Percentiles rank a stretch among this genome's conserved stretches.
These are phyloP conservation scores for Drosophila tani DNA, from an alignment of 1,140 invertebrate species.

Conservation along the genomic window DNA sequence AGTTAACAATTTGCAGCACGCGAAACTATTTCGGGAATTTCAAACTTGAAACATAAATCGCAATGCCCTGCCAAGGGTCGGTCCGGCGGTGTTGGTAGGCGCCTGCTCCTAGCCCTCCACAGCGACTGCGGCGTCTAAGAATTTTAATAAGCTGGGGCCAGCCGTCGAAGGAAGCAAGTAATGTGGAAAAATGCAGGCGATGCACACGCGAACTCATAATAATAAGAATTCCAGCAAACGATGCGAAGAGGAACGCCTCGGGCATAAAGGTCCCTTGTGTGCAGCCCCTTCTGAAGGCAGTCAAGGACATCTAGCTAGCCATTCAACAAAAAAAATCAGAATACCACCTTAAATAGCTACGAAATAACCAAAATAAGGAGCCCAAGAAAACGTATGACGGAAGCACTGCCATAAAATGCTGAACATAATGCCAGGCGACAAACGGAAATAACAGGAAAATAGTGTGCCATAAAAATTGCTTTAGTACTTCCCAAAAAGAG, in stretches of 20 bases:
- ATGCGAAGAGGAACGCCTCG: constrained; percentile 15
- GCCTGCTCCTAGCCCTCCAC: constrained; percentile 1
- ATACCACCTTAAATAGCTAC: constrained; percentile 55
- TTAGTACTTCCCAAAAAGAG: constrained; percentile 22
- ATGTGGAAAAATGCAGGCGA: constrained; percentile 67
- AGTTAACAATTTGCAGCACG: constrained; percentile 79
- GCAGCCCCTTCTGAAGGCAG: constrained; percentile 49
- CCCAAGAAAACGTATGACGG: constrained; percentile 19
- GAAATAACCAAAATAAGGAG: constrained; percentile 25
- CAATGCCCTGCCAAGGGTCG: constrained; percentile 29
- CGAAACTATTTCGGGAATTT: constrained; percentile 80
- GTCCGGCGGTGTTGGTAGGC: constrained; percentile 27
- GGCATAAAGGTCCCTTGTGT: constrained; percentile 20
- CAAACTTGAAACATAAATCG: constrained; percentile 74
- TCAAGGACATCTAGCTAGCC: constrained; percentile 65
- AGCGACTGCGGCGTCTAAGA: constrained; percentile 28
- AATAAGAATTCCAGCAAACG: constrained; percentile 53
- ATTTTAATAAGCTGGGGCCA: constrained; percentile 67
- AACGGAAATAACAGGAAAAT: constrained; percentile 77
- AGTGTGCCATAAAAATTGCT: constrained; percentile 73
- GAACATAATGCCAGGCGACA: constrained; percentile 59
- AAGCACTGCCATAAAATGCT: constrained; percentile 49
- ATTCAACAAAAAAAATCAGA: constrained; percentile 22
- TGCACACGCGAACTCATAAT: constrained; percentile 68
- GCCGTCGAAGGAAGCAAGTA: constrained; percentile 57